phyloP scores from a whole-genome alignment of 2,888 invertebrate genomes.

The Eumacrocentrus americanus region DNA sequence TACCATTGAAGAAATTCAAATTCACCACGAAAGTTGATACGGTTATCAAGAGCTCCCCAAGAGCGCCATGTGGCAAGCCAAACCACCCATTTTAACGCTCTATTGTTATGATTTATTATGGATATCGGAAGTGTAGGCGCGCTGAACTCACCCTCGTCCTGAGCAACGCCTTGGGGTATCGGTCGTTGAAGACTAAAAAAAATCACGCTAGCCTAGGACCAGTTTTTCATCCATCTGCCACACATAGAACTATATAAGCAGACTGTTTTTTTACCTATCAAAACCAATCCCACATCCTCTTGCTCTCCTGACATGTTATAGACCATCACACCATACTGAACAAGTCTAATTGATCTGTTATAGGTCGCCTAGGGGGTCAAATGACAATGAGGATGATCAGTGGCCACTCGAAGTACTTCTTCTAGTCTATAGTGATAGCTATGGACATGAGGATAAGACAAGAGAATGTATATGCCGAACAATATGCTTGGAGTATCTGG shows the following conservation, averaged over 20 bases:
- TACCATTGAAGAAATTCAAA: constrained; percentile 17
- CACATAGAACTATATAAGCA: constrained; percentile 24
- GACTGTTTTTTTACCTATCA: constrained; percentile 22
- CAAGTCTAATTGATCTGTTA: too few relatives aligned
- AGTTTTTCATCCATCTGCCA: constrained; percentile 37
- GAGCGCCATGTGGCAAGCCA: constrained; percentile 50
- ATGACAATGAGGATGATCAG: too few relatives aligned
- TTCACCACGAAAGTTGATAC: constrained; percentile 43
- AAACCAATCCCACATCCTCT: too few relatives aligned
- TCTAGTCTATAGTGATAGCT: too few relatives aligned
- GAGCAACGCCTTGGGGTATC: constrained; percentile 46
- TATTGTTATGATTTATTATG: constrained; percentile 54
- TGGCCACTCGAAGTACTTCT: too few relatives aligned
- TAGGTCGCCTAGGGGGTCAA: too few relatives aligned
- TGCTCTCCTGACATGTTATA: too few relatives aligned
- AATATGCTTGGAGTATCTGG: constrained; percentile 42
- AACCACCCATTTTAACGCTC: constrained; percentile 54
- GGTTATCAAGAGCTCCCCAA: constrained; percentile 35
- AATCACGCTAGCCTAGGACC: constrained; percentile 31
- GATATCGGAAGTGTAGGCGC: constrained; percentile 46
- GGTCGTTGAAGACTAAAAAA: constrained; percentile 27
- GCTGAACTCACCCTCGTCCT: constrained; percentile 27
- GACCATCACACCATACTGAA: too few relatives aligned
- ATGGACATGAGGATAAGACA: too few relatives aligned
- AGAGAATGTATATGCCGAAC: not conserved